Evolutionary conservation across 2,888 invertebrate species (phyloP).

Genomic region (Gymnosoma rotundatum): DNA sequence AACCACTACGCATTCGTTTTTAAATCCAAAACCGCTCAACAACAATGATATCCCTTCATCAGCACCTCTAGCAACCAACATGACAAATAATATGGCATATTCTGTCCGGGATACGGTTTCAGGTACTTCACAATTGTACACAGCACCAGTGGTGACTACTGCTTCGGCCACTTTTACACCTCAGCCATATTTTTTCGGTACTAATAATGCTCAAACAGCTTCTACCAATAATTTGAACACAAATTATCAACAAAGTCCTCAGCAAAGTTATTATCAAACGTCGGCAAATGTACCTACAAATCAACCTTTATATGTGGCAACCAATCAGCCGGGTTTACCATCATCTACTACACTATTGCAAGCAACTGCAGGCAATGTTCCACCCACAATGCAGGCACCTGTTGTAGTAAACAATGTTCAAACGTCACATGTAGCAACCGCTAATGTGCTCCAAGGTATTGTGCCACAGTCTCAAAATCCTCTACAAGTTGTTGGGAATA

Average conservation of each 20-base stretch:
- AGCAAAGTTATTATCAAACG: slow-evolving; percentile 41
- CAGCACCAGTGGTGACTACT: slow-evolving; percentile 41
- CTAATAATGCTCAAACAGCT: slow-evolving; percentile 33
- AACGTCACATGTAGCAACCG: background rate
- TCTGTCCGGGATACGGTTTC: slow-evolving; percentile 13
- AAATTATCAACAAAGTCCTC: slow-evolving; percentile 43
- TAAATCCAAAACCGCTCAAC: slow-evolving; percentile 34
- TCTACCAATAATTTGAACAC: slow-evolving; percentile 38
- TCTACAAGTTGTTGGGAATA: slow-evolving; percentile 29
- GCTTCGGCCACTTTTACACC: slow-evolving; percentile 24
- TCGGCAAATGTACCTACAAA: slow-evolving; percentile 57
- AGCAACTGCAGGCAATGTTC: background rate
- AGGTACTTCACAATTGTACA: slow-evolving; percentile 49
- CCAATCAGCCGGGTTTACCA: slow-evolving; percentile 69
- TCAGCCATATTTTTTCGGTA: slow-evolving; percentile 58
- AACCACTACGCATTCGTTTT: slow-evolving; percentile 21
- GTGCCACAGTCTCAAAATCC: slow-evolving; percentile 72
- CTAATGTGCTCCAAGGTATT: background rate
- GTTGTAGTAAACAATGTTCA: slow-evolving; percentile 68
- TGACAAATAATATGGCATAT: slow-evolving; percentile 22
- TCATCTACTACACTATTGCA: slow-evolving; percentile 47
- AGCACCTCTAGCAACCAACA: slow-evolving; percentile 9
- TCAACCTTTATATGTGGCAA: slow-evolving; percentile 76
- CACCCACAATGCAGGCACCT: slow-evolving; percentile 65
- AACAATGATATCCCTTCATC: slow-evolving; percentile 12